These are phyloP conservation scores for Gallinago nigripennis DNA, from an alignment of 2,797 vertebrate genomes.

Conservation along the genomic window DNA sequence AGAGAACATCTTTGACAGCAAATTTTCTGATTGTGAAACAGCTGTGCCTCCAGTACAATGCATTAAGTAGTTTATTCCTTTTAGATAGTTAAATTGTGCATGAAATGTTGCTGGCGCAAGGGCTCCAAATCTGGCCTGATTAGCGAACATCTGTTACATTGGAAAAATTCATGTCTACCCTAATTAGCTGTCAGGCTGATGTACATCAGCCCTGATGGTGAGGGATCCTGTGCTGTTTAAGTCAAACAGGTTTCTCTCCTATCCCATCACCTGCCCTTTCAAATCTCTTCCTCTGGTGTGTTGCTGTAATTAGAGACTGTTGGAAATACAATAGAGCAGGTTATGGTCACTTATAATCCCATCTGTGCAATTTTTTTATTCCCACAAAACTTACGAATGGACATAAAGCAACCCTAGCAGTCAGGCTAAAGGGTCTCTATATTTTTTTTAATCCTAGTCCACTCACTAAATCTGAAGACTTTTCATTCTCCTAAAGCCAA, in stretches of 20 bases:
- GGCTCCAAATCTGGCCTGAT: slow-evolving; percentile 99
- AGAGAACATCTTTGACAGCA: slow-evolving; percentile 90
- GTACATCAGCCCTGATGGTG: slow-evolving; percentile 98
- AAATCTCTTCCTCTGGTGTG: slow-evolving; percentile 79
- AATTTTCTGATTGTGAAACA: slow-evolving; percentile 98
- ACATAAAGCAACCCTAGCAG: slow-evolving; percentile 43
- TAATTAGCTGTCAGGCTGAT: slow-evolving; percentile 99
- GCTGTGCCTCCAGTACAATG: slow-evolving; percentile 99
- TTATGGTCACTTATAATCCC: slow-evolving; percentile 91
- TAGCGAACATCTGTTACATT: slow-evolving; percentile 99
- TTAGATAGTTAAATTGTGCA: slow-evolving; percentile 99
- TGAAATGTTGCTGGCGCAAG: slow-evolving; percentile 99
- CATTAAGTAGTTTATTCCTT: slow-evolving; percentile 99
- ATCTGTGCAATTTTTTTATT: slow-evolving; percentile 90
- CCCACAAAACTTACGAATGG: slow-evolving; percentile 75
- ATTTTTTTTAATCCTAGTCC: slow-evolving; percentile 56
- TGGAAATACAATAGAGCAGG: slow-evolving; percentile 94
- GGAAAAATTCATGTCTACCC: slow-evolving; percentile 99
- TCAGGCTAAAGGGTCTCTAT: slow-evolving; percentile 42
- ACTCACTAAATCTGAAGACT: slow-evolving; percentile 19
- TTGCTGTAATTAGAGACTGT: slow-evolving; percentile 95
- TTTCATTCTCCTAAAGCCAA: slow-evolving; percentile 25
- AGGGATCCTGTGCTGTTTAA: slow-evolving; percentile 90
- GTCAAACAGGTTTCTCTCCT: slow-evolving; percentile 96
- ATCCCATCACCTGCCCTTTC: slow-evolving; percentile 95